Evolutionary conservation across 2,797 vertebrate genomes (phyloP), one percentile per base, ranked within the genome.

Genomic region (Lateolabrax maculatus): DNA sequence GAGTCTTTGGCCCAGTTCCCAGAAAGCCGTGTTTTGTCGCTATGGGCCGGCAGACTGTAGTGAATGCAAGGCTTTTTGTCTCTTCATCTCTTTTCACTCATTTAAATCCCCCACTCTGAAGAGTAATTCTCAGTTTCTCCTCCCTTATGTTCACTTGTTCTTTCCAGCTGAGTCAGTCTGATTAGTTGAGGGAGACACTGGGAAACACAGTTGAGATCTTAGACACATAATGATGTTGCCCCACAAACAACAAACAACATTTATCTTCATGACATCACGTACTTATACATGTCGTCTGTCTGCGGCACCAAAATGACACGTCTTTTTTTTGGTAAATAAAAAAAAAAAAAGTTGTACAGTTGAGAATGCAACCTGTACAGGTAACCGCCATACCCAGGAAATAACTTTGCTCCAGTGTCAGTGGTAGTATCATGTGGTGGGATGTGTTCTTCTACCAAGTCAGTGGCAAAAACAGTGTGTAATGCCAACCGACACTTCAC

Each of bases 21-120:
- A 87, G 85, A 86, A 90, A 89, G 25, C 62, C 41, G 21, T 65
- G 69, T 89, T 77, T 86, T 91, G 77, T 91, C 27, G 7, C 57
- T 65, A 56, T 81, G 48, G 53, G 66, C 70, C 68, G 62, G 34
- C 56, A 75, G 49, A 75, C 67, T 71, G 29, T 31, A 31, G 11
- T 83, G 70, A 84, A 81, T 69, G 61, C 65, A 46, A 52, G 39
- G n/a, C 55, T 79, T 83, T 83, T 84, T 75, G 25, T 61, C 64
- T 75, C 49, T 80, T 83, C 61, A 74, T 55, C n/a, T 77, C 53
- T 70, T 74, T 77, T 88, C 15, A 77, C 64, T 89, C 19, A 37
- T 81, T 83, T 74, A 72, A 88, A 74, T 80, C 72, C 27, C 67
- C 36, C 29, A 39, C n/a, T 78, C 64, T 62, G 19, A 56, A 41